Conservation (phyloP, 2,113 vertebrate species). For the Pygoscelis adeliae region DNA sequence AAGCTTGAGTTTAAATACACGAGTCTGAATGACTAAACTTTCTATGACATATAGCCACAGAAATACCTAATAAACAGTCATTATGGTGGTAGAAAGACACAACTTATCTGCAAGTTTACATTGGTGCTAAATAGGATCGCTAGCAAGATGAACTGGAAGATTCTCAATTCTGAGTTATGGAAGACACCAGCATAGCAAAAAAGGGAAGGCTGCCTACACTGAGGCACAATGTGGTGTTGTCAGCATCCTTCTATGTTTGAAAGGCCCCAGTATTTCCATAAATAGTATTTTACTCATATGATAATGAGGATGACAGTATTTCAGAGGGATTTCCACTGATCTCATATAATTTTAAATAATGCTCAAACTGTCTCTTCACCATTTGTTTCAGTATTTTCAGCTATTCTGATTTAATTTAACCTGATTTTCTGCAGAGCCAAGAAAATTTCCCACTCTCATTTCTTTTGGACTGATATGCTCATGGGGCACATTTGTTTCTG, state of each 20-base stretch:
- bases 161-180: neutral
- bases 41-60: neutral
- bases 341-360: neutral
- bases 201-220: neutral
- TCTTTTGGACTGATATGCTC: neutral
- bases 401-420: neutral
- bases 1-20: neutral
- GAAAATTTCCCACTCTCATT: neutral
- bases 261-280: neutral
- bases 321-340: neutral
- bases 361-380: neutral
- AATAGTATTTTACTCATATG: neutral
- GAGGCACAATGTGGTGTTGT: neutral
- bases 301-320: neutral
- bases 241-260: neutral
- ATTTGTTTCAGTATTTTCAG: constrained; percentile 22
- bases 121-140: neutral
- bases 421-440: neutral
- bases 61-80: neutral
- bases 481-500: neutral
- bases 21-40: neutral
- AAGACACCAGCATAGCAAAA: neutral
- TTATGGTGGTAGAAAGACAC: neutral
- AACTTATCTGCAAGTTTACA: neutral
- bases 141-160: neutral